phyloP scores from a whole-genome alignment of 2,113 vertebrate species.

The Brienomyrus brachyistius region DNA sequence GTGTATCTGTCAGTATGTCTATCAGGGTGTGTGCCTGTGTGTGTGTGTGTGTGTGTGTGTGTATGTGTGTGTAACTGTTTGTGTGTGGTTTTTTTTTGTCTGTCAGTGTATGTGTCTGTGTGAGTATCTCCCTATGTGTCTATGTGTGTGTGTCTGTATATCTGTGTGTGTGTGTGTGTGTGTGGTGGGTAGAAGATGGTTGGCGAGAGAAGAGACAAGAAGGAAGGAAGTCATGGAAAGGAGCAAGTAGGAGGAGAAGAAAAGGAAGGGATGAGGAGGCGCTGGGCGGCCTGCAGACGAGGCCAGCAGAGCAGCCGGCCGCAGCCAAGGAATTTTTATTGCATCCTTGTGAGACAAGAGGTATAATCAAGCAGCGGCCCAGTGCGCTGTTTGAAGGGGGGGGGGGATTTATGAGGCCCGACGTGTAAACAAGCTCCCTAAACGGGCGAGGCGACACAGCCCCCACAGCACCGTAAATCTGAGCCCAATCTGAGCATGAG shows the following conservation, averaged over 20 bases:
- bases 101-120: not conserved
- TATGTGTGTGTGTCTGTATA: not conserved
- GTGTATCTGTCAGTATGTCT: not conserved
- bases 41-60: not conserved
- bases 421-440: conserved; percentile 55
- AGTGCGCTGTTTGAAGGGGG: conserved; percentile 47
- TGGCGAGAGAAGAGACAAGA: not conserved
- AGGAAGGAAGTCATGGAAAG: not conserved
- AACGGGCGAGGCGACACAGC: conserved; percentile 41
- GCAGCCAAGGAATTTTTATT: conserved; percentile 10
- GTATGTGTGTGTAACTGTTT: not conserved
- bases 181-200: not conserved
- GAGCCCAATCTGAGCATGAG: not conserved
- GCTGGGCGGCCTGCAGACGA: not conserved
- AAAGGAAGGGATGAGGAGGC: too few species aligned
- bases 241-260: not conserved
- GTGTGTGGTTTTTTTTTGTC: not conserved
- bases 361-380: conserved; percentile 5
- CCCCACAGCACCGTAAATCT: not conserved
- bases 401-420: conserved; percentile 48
- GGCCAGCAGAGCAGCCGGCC: not conserved
- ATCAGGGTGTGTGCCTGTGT: not conserved
- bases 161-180: not conserved
- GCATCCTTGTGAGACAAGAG: conserved; percentile 4
- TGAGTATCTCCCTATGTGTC: not conserved